Conservation (phyloP, 1,140 invertebrate genomes). For the Zaprionus capensis region DNA sequence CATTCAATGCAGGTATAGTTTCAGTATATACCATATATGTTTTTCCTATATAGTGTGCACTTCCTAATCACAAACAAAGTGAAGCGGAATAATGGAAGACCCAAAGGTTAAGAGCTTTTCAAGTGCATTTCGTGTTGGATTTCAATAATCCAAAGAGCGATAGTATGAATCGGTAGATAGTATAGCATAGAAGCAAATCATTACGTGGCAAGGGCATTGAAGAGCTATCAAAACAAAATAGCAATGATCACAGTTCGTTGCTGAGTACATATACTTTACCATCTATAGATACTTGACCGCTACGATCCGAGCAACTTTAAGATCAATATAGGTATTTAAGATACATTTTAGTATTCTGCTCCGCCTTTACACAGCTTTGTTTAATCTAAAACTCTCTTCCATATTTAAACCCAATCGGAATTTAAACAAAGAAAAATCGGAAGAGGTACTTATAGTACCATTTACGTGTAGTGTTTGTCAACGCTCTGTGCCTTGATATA, state of each 20-base stretch:
- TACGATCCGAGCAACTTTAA: no score
- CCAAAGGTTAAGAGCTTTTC: background rate
- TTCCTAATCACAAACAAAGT: background rate
- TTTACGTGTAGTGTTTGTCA: no score
- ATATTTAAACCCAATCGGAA: no score
- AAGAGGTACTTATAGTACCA: no score
- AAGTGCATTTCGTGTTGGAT: background rate
- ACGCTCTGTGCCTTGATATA: no score
- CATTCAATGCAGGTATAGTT: background rate
- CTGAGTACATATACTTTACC: no score
- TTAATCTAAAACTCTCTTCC: no score
- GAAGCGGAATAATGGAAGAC: background rate
- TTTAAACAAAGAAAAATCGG: no score
- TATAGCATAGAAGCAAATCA: background rate
- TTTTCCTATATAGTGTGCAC: background rate
- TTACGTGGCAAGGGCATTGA: background rate
- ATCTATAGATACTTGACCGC: no score
- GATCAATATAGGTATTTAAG: no score
- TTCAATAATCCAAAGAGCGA: conserved; percentile 6
- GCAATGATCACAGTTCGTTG: background rate
- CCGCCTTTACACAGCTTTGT: no score
- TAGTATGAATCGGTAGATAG: background rate
- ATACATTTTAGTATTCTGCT: no score
- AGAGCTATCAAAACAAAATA: background rate
- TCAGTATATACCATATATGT: background rate